Conservation (phyloP, 1,140 invertebrate genomes). For the Aphis gossypii region DNA sequence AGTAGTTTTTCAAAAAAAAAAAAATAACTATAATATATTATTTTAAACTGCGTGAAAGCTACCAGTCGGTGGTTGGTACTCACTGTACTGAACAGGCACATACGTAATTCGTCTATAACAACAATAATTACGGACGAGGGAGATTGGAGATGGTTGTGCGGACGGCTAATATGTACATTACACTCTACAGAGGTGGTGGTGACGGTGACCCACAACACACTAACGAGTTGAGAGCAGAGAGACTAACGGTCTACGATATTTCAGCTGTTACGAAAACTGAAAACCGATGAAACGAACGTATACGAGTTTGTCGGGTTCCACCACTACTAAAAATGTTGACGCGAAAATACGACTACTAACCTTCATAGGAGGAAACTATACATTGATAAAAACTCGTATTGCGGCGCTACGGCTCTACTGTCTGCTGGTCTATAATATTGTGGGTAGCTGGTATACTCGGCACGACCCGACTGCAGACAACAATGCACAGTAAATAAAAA, state of each 20-base stretch:
- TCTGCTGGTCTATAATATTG: neutral
- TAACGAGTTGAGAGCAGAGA: neutral
- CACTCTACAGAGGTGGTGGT: neutral
- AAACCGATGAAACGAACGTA: neutral
- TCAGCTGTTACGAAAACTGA: neutral
- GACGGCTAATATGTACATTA: neutral
- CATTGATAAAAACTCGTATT: neutral
- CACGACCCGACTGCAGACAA: neutral
- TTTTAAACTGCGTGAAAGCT: neutral
- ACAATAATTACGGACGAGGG: neutral
- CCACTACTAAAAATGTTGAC: neutral
- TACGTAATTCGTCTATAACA: neutral
- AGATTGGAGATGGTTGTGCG: constrained; percentile 14
- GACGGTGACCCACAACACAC: constrained; percentile 2
- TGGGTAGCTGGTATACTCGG: too few species aligned
- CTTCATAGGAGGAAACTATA: neutral
- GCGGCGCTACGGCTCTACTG: too few species aligned
- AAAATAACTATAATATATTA: too few species aligned
- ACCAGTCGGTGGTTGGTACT: neutral
- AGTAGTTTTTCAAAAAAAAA: too few species aligned
- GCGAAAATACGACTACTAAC: neutral
- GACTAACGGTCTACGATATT: neutral
- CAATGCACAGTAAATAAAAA: neutral
- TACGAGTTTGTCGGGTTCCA: constrained; percentile 14
- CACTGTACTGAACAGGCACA: neutral